phyloP scores from a whole-genome alignment of 2,113 vertebrate genomes.

The Dendropsophus ebraccatus region DNA sequence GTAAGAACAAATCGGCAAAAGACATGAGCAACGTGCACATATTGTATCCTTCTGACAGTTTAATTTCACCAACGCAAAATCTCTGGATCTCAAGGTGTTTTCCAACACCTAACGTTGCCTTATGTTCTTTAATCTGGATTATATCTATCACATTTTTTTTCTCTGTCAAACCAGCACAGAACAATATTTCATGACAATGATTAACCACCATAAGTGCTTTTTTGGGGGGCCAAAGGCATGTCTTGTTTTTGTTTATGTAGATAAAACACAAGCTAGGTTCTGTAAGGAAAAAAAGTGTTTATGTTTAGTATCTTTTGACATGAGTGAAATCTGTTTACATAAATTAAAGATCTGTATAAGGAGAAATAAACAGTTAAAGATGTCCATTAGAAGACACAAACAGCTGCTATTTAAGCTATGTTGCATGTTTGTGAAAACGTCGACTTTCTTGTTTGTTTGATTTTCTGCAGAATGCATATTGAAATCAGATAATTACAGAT shows the following conservation, averaged over 20 bases:
- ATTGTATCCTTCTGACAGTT: constrained; percentile 7
- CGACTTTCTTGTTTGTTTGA: constrained; percentile 50
- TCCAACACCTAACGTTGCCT: constrained; percentile 13
- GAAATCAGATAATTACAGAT: constrained; percentile 53
- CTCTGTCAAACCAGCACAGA: neutral
- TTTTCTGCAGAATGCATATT: constrained; percentile 35
- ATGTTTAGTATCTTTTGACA: constrained; percentile 51
- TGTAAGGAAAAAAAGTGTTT: constrained; percentile 44
- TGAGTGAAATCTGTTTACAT: constrained; percentile 59
- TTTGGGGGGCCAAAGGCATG: constrained; percentile 26
- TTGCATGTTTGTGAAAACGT: constrained; percentile 51
- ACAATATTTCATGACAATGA: constrained; percentile 30
- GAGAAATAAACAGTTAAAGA: constrained; percentile 58
- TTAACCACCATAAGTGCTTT: constrained; percentile 24
- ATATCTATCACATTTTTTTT: neutral
- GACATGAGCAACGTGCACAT: neutral
- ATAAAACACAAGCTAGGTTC: constrained; percentile 50
- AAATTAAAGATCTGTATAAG: constrained; percentile 50
- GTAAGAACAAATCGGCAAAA: neutral
- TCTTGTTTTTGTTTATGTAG: constrained; percentile 52
- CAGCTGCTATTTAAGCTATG: constrained; percentile 57
- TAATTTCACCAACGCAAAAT: constrained; percentile 4
- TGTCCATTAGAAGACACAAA: constrained; percentile 55
- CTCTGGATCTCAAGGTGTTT: constrained; percentile 23
- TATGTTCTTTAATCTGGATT: constrained; percentile 23